Evolutionary conservation across 2,888 invertebrate genomes (phyloP).

Genomic region (Punctoribates punctum): DNA sequence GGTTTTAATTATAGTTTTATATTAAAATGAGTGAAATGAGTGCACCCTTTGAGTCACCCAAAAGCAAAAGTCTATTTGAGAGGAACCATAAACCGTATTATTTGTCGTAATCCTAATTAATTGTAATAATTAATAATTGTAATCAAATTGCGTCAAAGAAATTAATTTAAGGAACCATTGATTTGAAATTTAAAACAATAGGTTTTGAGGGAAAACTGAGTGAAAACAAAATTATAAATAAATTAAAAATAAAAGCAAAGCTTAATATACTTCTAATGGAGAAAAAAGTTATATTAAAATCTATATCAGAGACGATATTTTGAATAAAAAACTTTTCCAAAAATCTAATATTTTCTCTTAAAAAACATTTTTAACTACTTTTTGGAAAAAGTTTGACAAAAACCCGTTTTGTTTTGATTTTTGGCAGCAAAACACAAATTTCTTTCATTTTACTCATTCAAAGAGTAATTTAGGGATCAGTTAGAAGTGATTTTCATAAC

Average conservation of each 20-base stretch:
- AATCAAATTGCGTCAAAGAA: constrained; percentile 35
- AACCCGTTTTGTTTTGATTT: constrained; percentile 39
- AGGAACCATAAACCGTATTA: constrained; percentile 35
- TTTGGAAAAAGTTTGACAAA: constrained; percentile 21
- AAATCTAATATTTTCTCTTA: not conserved
- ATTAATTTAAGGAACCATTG: constrained; percentile 29
- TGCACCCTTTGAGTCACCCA: too few species aligned
- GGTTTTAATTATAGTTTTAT: not conserved
- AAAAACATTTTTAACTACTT: not conserved
- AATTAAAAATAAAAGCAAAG: not conserved
- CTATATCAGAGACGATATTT: too few species aligned
- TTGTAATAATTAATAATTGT: constrained; percentile 6
- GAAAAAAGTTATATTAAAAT: too few species aligned
- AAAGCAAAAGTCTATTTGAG: not conserved
- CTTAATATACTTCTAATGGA: not conserved
- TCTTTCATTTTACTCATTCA: not conserved
- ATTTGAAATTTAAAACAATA: not conserved
- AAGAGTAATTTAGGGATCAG: too few species aligned
- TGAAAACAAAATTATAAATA: not conserved
- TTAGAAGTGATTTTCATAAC: too few species aligned
- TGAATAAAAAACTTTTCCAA: not conserved
- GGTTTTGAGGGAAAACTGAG: not conserved
- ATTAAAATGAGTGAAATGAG: constrained; percentile 7
- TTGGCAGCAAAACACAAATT: constrained; percentile 38
- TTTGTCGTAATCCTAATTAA: not conserved